Conservation (phyloP, 2,113 vertebrate species). For the Amphiprion percula region DNA sequence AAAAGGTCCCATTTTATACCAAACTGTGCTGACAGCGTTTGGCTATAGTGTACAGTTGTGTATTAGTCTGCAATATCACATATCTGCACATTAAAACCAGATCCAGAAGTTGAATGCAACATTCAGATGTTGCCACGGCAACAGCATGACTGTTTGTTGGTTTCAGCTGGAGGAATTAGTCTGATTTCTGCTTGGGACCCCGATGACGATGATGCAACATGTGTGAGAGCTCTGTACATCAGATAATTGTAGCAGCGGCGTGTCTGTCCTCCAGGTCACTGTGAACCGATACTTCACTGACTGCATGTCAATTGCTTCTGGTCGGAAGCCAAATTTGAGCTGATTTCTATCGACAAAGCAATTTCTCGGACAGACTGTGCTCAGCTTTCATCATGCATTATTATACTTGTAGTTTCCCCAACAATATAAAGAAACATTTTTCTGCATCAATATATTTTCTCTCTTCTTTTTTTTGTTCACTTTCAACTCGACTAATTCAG, state of each 20-base stretch:
- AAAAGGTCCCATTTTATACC: no score
- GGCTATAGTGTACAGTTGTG: no score
- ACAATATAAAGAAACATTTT: background rate
- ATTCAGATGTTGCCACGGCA: slow-evolving; percentile 22
- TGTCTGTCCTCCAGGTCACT: background rate
- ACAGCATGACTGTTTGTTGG: slow-evolving; percentile 8
- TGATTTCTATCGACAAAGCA: slow-evolving; percentile 5
- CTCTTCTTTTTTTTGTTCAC: background rate
- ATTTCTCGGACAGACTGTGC: slow-evolving; percentile 3
- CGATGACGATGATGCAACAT: background rate
- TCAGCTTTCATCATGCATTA: background rate
- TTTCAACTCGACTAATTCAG: background rate
- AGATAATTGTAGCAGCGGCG: background rate
- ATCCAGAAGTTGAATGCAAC: background rate
- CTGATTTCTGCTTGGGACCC: background rate
- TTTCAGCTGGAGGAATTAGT: background rate
- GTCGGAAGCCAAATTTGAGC: slow-evolving; percentile 12
- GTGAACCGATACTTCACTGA: slow-evolving; percentile 9
- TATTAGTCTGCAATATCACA: background rate
- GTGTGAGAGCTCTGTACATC: background rate
- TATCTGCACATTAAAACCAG: background rate
- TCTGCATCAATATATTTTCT: slow-evolving; percentile 17
- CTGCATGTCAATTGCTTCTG: background rate
- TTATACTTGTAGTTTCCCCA: background rate
- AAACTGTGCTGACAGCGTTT: no score